Evolutionary conservation across 2,113 vertebrate genomes (phyloP).

Genomic region (Epinephelus moara): DNA sequence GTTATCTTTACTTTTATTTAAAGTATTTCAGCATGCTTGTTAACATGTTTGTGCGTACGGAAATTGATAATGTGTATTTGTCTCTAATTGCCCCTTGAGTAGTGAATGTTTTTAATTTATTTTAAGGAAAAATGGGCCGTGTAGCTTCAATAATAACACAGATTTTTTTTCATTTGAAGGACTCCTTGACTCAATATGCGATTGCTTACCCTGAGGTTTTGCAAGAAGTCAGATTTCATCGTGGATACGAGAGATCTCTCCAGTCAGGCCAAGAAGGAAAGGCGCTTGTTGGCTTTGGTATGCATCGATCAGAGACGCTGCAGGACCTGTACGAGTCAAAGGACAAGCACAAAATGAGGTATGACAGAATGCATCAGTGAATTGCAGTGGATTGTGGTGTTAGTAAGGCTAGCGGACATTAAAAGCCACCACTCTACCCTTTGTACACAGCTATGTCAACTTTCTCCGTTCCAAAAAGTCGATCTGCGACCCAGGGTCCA

Average conservation of each 20-base stretch:
- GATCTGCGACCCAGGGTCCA: background rate
- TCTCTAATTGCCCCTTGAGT: background rate
- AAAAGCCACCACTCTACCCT: background rate
- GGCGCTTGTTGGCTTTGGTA: conserved; percentile 25
- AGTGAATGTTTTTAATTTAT: background rate
- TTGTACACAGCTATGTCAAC: conserved; percentile 22
- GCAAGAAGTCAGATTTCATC: background rate
- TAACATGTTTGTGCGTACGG: background rate
- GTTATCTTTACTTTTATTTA: too few species aligned
- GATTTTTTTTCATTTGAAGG: conserved; percentile 20
- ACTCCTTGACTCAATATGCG: conserved; percentile 7
- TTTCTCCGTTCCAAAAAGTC: background rate
- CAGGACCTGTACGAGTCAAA: conserved; percentile 22
- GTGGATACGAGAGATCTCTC: fast-evolving
- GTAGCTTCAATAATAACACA: background rate
- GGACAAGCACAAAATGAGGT: background rate
- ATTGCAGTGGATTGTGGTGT: background rate
- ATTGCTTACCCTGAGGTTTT: background rate
- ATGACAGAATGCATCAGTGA: background rate
- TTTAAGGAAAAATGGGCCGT: background rate
- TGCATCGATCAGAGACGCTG: fast-evolving
- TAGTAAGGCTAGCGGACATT: background rate
- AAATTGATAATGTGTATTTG: background rate
- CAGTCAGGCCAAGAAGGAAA: background rate
- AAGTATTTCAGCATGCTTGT: background rate